Percentiles rank a stretch among this genome's conserved stretches.
Evolutionary conservation across 2,888 invertebrate species (phyloP).

Genomic region (Choreutis nemorana): DNA sequence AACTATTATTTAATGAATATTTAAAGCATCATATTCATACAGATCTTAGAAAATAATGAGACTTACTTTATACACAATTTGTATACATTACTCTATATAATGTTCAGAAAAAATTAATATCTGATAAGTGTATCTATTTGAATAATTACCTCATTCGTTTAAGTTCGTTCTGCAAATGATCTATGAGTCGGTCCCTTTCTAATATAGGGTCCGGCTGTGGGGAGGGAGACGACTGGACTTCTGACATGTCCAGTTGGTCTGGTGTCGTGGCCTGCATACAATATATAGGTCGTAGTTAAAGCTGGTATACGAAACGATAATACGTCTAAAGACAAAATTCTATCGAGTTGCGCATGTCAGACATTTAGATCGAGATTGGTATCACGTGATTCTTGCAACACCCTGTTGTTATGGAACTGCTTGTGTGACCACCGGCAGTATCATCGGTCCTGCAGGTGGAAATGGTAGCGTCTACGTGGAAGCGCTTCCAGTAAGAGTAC

Average conservation of each 20-base stretch:
- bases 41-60: neutral
- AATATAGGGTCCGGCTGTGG: conserved; percentile 55
- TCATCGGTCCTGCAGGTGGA: too few species aligned
- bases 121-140: conserved; percentile 1
- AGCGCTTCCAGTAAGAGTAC: too few species aligned
- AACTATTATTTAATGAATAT: too few species aligned
- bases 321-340: neutral
- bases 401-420: too few species aligned
- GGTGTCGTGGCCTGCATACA: conserved; percentile 28
- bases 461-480: too few species aligned
- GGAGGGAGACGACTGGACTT: conserved; percentile 35
- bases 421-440: too few species aligned
- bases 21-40: too few species aligned
- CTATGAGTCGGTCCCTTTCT: conserved; percentile 78
- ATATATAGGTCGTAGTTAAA: neutral
- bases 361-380: neutral
- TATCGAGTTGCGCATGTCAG: neutral
- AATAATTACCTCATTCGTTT: conserved; percentile 68
- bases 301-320: too few species aligned
- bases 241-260: conserved; percentile 34
- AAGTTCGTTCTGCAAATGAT: conserved; percentile 80
- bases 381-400: neutral
- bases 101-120: neutral
- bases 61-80: neutral
- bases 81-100: neutral